Evolutionary conservation across 1,140 invertebrate species (phyloP).

Genomic region (Rhopalosiphum padi): DNA sequence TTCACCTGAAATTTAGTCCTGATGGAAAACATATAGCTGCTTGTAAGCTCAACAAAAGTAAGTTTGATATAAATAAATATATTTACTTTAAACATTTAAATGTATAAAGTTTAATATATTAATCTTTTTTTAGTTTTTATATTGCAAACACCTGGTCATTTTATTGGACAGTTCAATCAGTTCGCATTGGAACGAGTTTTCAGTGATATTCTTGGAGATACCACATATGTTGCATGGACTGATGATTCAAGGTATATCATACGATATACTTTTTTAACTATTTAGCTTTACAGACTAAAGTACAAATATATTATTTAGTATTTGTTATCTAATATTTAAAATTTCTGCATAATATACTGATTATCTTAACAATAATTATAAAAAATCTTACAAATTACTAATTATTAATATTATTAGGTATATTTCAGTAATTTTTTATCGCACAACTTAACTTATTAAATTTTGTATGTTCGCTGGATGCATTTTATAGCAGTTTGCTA

Average conservation of each 20-base stretch:
- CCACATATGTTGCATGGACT: conserved; percentile 89
- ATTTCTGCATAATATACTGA: too few relatives aligned
- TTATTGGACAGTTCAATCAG: conserved; percentile 84
- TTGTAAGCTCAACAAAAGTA: conserved; percentile 82
- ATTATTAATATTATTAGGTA: background rate
- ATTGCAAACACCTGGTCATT: conserved; percentile 82
- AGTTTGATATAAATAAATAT: conserved; percentile 53
- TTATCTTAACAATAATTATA: background rate
- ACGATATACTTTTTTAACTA: conserved; percentile 18
- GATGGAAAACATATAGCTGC: conserved; percentile 92
- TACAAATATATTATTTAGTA: too few relatives aligned
- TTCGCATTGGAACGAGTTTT: conserved; percentile 87
- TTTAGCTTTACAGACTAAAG: background rate
- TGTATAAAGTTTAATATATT: background rate
- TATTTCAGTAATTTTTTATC: background rate
- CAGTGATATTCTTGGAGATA: conserved; percentile 79
- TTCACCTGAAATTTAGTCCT: conserved; percentile 88
- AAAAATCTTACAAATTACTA: background rate
- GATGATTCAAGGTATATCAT: conserved; percentile 76
- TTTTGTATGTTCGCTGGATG: background rate
- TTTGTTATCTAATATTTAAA: background rate
- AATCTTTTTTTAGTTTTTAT: conserved; percentile 74
- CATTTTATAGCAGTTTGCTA: background rate
- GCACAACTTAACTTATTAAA: background rate
- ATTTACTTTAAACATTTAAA: conserved; percentile 40